Evolutionary conservation across 2,888 invertebrate genomes (phyloP), one percentile per base, ranked within the genome.

Genomic region (Poecilus cupreus): DNA sequence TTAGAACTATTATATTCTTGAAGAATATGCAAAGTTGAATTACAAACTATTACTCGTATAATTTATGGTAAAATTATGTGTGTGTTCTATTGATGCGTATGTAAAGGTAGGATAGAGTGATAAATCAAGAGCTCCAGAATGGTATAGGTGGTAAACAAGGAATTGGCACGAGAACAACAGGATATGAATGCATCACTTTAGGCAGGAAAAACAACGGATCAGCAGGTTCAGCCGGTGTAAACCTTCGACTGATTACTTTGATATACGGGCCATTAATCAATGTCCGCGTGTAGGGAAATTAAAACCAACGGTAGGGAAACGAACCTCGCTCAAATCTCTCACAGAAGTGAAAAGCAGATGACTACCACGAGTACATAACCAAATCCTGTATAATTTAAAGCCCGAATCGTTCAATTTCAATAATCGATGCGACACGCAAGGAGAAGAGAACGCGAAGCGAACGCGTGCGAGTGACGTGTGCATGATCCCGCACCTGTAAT

Each of bases 261-360:
- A 88, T 88, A 88, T 88, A 88, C 87, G 88, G 86, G 82, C 87
- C 87, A 88, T 88, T 88, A 88, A 88, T 88, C 88, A 87, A 60
- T 60, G 75, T 46, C 75, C 43, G 64, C 68, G 54, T 32, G 20
- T 20, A 80, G 72, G 70, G 37, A 72, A 80, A 80, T 80, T 79
- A 72, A 80, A 80, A 79, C 79, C 18, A 24, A 26, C 51, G 32
- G 8, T 32, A 32, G 32, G 32, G 32, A 32, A 32, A 32, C 51
- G 11, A 13, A 51, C 51, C 18, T 13, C 18, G 13, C 64, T 37
- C 64, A 68, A 13, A 68, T 68, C 64, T 32, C 46, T 32, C 32
- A 32, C 32, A 32, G 32, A 32, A 32, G 32, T 32, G 32, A 32
- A 32, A 26, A 57, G 57, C 32, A 57, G 57, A 57, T 57, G 57